Conservation (phyloP, 1,140 invertebrate species). For the Alviniconcha marisindica region DNA sequence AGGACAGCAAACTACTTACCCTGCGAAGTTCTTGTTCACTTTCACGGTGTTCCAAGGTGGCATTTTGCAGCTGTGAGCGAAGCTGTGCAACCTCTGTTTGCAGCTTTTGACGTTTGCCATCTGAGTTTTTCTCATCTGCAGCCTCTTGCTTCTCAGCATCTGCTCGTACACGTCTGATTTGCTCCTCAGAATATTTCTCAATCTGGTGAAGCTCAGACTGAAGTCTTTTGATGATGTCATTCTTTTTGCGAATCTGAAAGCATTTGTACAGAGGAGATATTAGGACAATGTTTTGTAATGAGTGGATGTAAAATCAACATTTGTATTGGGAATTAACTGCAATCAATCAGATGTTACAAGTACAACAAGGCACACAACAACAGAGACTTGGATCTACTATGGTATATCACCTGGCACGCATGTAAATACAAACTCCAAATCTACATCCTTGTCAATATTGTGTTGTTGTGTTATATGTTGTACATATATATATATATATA, state of each 20-base stretch:
- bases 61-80: slow-evolving; percentile 67
- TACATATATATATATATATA: background rate
- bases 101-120: slow-evolving; percentile 70
- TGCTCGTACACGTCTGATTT: slow-evolving; percentile 66
- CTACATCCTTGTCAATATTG: no score
- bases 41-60: slow-evolving; percentile 71
- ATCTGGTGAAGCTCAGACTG: slow-evolving; percentile 74
- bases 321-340: no score
- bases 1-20: slow-evolving; percentile 55
- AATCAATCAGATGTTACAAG: no score
- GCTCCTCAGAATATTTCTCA: slow-evolving; percentile 74
- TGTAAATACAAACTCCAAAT: no score
- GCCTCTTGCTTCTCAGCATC: slow-evolving; percentile 74
- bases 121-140: slow-evolving; percentile 73
- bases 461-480: background rate
- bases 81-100: slow-evolving; percentile 67
- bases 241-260: slow-evolving; percentile 73
- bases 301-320: background rate
- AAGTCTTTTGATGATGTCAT: slow-evolving; percentile 72
- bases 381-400: no score
- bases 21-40: slow-evolving; percentile 71
- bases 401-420: no score
- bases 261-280: no score
- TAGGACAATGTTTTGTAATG: no score
- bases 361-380: no score